Evolutionary conservation across 2,888 invertebrate genomes (phyloP), one percentile per base, ranked within the genome.

Genomic region (Nomada ruficornis): DNA sequence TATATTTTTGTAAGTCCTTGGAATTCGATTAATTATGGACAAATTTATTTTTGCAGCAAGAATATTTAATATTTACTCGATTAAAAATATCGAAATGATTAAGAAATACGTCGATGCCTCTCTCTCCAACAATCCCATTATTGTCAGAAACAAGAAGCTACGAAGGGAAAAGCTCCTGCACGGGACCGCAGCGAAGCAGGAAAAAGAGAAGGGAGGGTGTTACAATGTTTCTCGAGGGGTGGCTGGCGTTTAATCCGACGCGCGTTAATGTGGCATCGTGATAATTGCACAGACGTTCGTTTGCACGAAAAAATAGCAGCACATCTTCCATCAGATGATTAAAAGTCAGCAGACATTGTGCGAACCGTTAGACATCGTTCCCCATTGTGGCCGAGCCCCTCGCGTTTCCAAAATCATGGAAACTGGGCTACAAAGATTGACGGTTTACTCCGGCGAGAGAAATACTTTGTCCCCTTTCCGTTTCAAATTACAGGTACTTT

Each of bases 301-400:
- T 70, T 62, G 50, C 63, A 20, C 44, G 13, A 42, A 47, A 44
- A 18, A 18, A 26, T 29, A 62, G 44, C 71, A 62, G 42, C 60
- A 64, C 60, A 44, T 36, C 26, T 71, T 81, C 81, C 87, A 87
- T 86, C 82, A 86, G 87, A 73, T 82, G 85, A 86, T 86, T 87
- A 86, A 86, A 86, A 87, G 76, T 74, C 86, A 55, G 72, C 60
- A 54, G 54, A 73, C 67, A 73, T 71, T 68, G 83, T 52, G 44
- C 44, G 50, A 47, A 36, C 10, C 2, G 47, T 20, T 15, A 44
- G 26, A 71, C 63, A 54, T 29, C 26, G 18, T 67, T 47, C 75
- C 62, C n/a, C 60, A 68, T 79, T 36, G 62, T 52, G 15, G 15
- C 63, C 15, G 47, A 18, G 47, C 20, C 62, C 29, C 26, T 44